Conservation (phyloP, 64 coral and sea anemone species). For the Hydrozoanthus tunicans region DNA sequence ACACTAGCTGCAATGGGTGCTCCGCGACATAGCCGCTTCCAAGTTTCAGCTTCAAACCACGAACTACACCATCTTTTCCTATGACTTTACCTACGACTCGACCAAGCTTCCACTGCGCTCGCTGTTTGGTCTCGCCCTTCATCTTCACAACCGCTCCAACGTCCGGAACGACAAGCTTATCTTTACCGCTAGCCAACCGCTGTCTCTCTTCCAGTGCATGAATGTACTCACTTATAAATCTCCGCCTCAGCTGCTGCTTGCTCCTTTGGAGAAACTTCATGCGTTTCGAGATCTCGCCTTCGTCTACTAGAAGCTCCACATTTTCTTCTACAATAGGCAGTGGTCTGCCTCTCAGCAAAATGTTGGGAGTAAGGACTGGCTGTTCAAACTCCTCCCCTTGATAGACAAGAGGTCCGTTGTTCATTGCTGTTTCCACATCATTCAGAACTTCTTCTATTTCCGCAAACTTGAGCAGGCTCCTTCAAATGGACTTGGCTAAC, state of each 20-base stretch:
- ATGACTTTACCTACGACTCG: no score
- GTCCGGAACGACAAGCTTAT: not conserved
- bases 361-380: conserved; percentile 26
- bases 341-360: not conserved
- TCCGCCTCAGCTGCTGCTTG: conserved; percentile 31
- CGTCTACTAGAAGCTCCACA: not conserved
- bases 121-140: not conserved
- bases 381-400: conserved; percentile 60
- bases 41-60: no score
- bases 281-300: not conserved
- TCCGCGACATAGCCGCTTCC: not conserved
- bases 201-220: conserved; percentile 60
- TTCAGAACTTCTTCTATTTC: conserved; percentile 17
- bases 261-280: conserved; percentile 53
- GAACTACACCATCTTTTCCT: no score
- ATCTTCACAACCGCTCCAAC: not conserved
- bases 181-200: not conserved
- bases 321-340: not conserved
- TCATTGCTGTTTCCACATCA: conserved; percentile 29
- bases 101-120: not conserved
- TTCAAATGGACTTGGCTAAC: conserved; percentile 19
- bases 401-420: conserved; percentile 43
- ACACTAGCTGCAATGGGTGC: conserved; percentile 36
- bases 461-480: conserved; percentile 1
- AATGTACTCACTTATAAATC: conserved; percentile 59